Conservation (phyloP, 1,140 invertebrate genomes). For the Rhagoletis zephyria region DNA sequence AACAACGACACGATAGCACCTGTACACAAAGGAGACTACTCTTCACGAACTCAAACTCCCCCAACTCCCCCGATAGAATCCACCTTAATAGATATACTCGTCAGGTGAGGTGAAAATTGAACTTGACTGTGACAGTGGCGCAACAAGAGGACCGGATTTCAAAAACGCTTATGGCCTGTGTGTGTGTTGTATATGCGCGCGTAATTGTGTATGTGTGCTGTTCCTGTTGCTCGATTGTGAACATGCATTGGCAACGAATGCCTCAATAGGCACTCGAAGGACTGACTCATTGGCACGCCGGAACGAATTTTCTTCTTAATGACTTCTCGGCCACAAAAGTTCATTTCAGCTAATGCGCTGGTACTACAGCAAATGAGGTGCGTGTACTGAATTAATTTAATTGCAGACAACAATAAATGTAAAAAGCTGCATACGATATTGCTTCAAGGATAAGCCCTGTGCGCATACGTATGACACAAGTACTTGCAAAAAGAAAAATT, state of each 20-base stretch:
- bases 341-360: not conserved
- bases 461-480: not conserved
- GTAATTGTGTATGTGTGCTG: not conserved
- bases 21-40: not conserved
- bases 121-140: conserved; percentile 8
- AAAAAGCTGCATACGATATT: not conserved
- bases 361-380: conserved; percentile 5
- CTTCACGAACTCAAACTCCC: not conserved
- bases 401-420: conserved; percentile 7
- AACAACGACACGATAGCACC: conserved; percentile 21
- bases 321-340: conserved; percentile 35
- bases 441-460: conserved; percentile 26
- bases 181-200: conserved; percentile 5
- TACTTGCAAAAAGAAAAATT: conserved; percentile 3
- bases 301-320: not conserved
- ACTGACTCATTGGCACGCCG: conserved; percentile 13
- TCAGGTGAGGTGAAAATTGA: conserved; percentile 44
- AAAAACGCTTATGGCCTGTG: not conserved
- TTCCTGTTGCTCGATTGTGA: conserved; percentile 44
- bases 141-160: conserved; percentile 14
- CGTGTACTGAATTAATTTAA: conserved; percentile 48
- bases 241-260: conserved; percentile 8
- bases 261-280: not conserved
- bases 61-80: not conserved
- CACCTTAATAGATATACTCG: not conserved